phyloP scores from a whole-genome alignment of 2,797 vertebrate genomes.

The Sus cebifrons region DNA sequence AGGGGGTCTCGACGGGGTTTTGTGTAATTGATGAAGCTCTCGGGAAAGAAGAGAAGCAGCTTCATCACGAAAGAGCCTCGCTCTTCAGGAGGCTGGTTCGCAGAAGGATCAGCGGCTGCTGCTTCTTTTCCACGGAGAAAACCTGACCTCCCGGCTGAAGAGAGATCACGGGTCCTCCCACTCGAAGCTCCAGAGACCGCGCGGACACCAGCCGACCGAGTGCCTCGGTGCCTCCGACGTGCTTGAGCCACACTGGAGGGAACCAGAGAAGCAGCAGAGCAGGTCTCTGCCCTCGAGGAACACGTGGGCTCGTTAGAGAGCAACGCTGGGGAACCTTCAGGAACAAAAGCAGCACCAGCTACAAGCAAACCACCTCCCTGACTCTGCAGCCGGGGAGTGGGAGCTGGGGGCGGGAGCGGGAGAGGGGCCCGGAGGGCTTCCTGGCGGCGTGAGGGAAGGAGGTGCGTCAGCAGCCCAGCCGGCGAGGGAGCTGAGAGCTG shows the following conservation, averaged over 20 bases:
- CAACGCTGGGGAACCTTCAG: not conserved
- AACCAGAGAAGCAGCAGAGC: not conserved
- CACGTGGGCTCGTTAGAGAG: accelerated
- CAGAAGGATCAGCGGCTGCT: accelerated
- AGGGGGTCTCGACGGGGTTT: not conserved
- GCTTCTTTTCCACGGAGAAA: not conserved
- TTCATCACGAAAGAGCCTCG: not conserved
- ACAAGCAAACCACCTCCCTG: not conserved
- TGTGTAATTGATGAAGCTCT: not conserved
- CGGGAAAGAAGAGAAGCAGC: not conserved
- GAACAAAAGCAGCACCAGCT: not conserved
- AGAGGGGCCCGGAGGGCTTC: not conserved
- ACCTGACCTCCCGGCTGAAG: not conserved
- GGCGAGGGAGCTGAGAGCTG: not conserved
- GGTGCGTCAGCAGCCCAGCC: not conserved
- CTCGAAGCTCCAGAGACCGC: not conserved
- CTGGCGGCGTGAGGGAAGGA: not conserved
- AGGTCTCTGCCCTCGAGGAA: not conserved
- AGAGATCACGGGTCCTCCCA: not conserved
- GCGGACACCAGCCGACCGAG: not conserved
- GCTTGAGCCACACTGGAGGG: not conserved
- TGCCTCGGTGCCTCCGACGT: accelerated
- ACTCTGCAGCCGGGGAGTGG: not conserved
- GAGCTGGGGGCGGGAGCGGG: not conserved
- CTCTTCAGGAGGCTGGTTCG: not conserved